Conservation (phyloP, 1,140 invertebrate genomes). For the Brachystomella parvula region DNA sequence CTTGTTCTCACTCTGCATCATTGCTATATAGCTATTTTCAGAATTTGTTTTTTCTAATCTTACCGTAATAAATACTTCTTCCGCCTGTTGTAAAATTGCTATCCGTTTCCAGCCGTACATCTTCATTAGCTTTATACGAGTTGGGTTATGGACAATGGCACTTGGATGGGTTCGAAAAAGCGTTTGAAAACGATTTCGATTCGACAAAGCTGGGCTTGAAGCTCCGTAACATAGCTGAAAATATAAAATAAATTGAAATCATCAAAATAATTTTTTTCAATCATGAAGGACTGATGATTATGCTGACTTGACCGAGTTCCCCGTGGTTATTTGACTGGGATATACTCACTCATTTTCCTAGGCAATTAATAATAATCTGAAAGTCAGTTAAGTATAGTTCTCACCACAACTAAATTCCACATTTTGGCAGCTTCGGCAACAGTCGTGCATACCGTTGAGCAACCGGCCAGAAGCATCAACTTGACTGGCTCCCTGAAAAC, state of each 20-base stretch:
- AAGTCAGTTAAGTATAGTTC: no score
- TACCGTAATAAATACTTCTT: conserved; percentile 98
- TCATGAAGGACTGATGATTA: no score
- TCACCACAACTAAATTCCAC: conserved; percentile 99
- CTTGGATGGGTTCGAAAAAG: conserved; percentile 93
- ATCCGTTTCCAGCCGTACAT: conserved; percentile 95
- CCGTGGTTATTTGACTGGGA: no score
- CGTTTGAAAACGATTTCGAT: conserved; percentile 92
- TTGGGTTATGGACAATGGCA: conserved; percentile 98
- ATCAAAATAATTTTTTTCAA: no score
- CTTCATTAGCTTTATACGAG: conserved; percentile 89
- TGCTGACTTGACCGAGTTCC: no score
- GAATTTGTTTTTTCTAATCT: conserved; percentile 44
- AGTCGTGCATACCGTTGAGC: conserved; percentile 98
- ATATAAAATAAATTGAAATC: conserved; percentile 19
- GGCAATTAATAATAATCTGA: no score
- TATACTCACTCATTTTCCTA: no score
- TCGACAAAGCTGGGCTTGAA: conserved; percentile 94
- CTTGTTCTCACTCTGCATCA: no score
- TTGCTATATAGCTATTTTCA: no score
- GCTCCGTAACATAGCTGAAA: conserved; percentile 91
- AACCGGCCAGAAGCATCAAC: conserved; percentile 89
- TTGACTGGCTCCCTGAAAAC: conserved; percentile 89
- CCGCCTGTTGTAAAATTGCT: conserved; percentile 94
- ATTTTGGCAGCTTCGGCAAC: conserved; percentile 98